Evolutionary conservation across 2,888 invertebrate species (phyloP), one percentile per base, ranked within the genome.

Genomic region (Lasius platythorax): DNA sequence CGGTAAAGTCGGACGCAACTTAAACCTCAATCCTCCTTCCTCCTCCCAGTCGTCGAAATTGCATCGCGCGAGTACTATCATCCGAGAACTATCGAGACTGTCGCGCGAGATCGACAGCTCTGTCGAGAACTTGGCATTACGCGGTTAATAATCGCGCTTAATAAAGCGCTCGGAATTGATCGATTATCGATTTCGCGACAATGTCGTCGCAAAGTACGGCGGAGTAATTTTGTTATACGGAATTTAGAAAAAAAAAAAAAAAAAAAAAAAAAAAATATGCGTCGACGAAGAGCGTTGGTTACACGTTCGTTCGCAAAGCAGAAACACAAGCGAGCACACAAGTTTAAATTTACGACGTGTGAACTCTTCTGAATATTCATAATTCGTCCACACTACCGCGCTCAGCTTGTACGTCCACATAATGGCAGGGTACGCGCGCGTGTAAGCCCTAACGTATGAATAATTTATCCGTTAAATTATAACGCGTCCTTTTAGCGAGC

Each of bases 331-430:
- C 72, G 83, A 33, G 30, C 30, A 33, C 30, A 84, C 68, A 83
- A 85, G 88, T 78, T 89, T 85, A 91, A 90, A 91, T 88, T 87
- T 91, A 92, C 85, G 90, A 91, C 87, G 92, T 92, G 93, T 91
- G 93, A 93, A 92, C 85, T 88, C 82, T 85, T 81, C 87, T 93
- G 93, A 93, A 93, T 93, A 93, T 93, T 93, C 93, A 93, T 93
- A 91, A 92, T 90, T 89, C 89, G 87, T 76, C 78, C 86, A 43
- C 86, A 37, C 70, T 81, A 86, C 85, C 86, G 75, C 83, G 64
- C 81, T 53, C 37, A 87, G 85, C 79, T 70, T 76, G 85, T 75
- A 83, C 87, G 85, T 88, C 86, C 90, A 73, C 89, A 87, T 91
- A 92, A 91, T 91, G 85, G 87, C 87, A 79, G 91, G 89, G 87